A percentile compares a stretch with the other conserved stretches of the same genome.
Evolutionary conservation across 1,140 invertebrate species (phyloP).

Genomic region (Magallana ariakensis): DNA sequence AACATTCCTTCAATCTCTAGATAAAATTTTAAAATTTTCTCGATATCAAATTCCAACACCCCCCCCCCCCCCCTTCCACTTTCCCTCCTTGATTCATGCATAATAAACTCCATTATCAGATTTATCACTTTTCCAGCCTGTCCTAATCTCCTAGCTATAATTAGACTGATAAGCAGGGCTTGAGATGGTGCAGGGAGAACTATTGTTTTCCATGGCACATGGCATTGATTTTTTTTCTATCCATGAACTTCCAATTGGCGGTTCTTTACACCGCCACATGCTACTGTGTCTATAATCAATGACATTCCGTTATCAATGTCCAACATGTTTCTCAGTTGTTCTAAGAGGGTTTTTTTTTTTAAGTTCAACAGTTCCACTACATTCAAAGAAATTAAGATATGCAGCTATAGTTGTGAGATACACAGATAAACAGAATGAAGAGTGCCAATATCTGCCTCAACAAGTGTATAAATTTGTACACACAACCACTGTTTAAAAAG

Average conservation of each 20-base stretch:
- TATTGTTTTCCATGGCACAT: neutral
- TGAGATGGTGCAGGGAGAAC: constrained; percentile 1
- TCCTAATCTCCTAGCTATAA: neutral
- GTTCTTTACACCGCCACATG: neutral
- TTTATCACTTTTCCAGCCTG: too few relatives aligned
- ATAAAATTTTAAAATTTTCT: too few relatives aligned
- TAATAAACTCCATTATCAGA: neutral
- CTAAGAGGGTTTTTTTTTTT: too few relatives aligned
- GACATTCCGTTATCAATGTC: constrained; percentile 22
- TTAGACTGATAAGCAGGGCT: neutral
- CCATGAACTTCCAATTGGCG: constrained; percentile 2
- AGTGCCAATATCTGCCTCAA: neutral
- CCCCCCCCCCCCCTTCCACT: neutral
- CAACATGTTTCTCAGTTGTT: constrained; percentile 4
- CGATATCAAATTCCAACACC: neutral
- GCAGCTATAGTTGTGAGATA: too few relatives aligned
- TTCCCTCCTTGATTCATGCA: neutral
- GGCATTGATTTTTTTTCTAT: constrained; percentile 4
- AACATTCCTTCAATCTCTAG: too few relatives aligned
- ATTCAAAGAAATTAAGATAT: too few relatives aligned
- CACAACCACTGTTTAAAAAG: neutral
- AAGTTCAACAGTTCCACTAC: too few relatives aligned
- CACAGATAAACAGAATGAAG: too few relatives aligned
- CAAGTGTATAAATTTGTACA: neutral
- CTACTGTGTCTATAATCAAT: neutral